Conservation (phyloP, 2,113 vertebrate species). For the Neodontobutis hainanensis region DNA sequence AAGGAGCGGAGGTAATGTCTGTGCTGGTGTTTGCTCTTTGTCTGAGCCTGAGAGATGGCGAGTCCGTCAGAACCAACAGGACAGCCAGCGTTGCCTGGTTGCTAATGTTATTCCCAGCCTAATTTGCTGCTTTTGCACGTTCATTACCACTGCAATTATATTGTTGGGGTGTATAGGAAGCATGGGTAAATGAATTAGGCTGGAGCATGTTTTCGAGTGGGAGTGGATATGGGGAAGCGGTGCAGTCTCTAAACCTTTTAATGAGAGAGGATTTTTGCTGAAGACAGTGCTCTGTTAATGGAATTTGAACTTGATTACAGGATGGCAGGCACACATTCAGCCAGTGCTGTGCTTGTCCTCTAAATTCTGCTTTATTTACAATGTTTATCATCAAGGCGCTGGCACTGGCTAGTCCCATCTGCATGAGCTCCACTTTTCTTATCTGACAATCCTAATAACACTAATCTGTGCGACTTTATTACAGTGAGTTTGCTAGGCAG, state of each 20-base stretch:
- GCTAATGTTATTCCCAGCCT: constrained; percentile 70
- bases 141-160: constrained; percentile 80
- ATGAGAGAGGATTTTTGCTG: constrained; percentile 78
- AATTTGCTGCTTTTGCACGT: constrained; percentile 76
- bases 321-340: constrained; percentile 59
- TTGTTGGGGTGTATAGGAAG: constrained; percentile 69
- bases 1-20: constrained; percentile 31
- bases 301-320: constrained; percentile 78
- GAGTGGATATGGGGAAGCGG: constrained; percentile 60
- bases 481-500: constrained; percentile 15
- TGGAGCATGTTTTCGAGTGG: constrained; percentile 60
- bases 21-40: constrained; percentile 7
- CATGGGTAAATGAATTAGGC: constrained; percentile 78
- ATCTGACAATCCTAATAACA: constrained; percentile 43
- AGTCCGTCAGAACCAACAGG: constrained; percentile 33
- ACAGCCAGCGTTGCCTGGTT: constrained; percentile 41
- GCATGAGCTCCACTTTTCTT: constrained; percentile 26
- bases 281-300: constrained; percentile 77
- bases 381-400: constrained; percentile 50
- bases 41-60: constrained; percentile 29
- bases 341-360: constrained; percentile 53
- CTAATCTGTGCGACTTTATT: constrained; percentile 31
- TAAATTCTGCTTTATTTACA: constrained; percentile 58
- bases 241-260: constrained; percentile 73
- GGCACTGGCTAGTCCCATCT: constrained; percentile 22